Evolutionary conservation across 2,113 vertebrate species (phyloP), one percentile per base, ranked within the genome.

Genomic region (Rhea pennata): DNA sequence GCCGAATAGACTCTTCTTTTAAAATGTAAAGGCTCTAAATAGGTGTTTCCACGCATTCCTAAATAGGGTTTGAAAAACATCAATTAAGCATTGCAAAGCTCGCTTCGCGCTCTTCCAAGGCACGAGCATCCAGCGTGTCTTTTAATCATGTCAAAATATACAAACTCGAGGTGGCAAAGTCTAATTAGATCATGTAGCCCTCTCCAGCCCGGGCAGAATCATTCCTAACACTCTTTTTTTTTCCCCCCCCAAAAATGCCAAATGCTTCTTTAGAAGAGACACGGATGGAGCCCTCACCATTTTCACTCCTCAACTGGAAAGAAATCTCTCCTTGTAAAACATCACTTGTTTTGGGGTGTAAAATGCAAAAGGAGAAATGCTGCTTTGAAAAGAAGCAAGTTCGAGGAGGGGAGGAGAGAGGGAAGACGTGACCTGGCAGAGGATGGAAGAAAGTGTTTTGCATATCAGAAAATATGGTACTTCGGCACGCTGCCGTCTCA

Each of bases 41-140:
- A 31, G 27, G 15, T 58, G 15, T 58, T 58, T 58, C 48, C 10
- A 5, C 10, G 2, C 0, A 0, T 9, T 27, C 51, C 65, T 70
- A 8, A 84, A 83, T 40, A 12, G 1, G 8, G 12, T 39, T 15
- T 24, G 48, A 65, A 70, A 71, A 26, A 24, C 40, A 29, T 29
- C 71, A 20, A 5, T 27, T 84, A 23, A 9, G 5, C 23, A 75
- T 13, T 46, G 33, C 24, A 5, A 48, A 16, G 70, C 12, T 48
- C 56, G 9, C 10, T 42, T 11, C 0, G 7, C 56, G 8, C 24
- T 40, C 17, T 26, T 6, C 21, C 10, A 33, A 61, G 8, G 20
- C 23, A 39, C 0, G 0, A 1, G 15, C 2, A 15, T 22, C 31
- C 7, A 12, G 13, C 3, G 15, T n/a, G 40, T 9, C 67, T 50